A percentile compares a stretch with the other conserved stretches of the same genome.
Evolutionary conservation across 2,888 invertebrate species (phyloP).

Genomic region (Trissolcus japonicus): DNA sequence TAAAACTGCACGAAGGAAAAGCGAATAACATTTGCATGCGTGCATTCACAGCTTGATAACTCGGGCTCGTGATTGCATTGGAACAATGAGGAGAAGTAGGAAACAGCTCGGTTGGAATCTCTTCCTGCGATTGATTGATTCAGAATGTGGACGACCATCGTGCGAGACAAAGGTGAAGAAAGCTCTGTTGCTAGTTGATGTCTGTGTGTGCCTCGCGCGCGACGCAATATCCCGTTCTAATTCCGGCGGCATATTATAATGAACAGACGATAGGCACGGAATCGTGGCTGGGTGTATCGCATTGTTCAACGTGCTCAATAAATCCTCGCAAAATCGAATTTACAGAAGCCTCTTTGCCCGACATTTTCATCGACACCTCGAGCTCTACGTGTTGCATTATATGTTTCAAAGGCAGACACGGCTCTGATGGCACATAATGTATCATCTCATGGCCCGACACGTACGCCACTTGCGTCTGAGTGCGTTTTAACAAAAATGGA

Average conservation of each 20-base stretch:
- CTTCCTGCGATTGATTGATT: constrained; percentile 5
- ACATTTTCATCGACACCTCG: constrained; percentile 48
- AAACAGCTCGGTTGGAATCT: not conserved
- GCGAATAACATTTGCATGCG: too few relatives aligned
- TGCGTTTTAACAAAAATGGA: not conserved
- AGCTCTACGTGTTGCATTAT: constrained; percentile 47
- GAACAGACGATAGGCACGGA: constrained; percentile 27
- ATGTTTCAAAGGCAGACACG: constrained; percentile 42
- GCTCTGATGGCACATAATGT: constrained; percentile 43
- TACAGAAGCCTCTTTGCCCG: constrained; percentile 42
- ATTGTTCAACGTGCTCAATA: constrained; percentile 41
- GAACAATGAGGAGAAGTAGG: not conserved
- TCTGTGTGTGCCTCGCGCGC: not conserved
- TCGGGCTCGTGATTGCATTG: not conserved
- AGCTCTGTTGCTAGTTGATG: not conserved
- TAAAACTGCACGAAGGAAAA: too few relatives aligned
- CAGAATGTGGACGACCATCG: not conserved
- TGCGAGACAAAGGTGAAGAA: not conserved
- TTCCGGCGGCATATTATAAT: constrained; percentile 30
- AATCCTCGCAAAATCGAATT: constrained; percentile 34
- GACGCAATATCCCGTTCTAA: constrained; percentile 20
- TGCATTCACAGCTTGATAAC: not conserved
- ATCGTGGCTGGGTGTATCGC: constrained; percentile 33
- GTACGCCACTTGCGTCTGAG: constrained; percentile 7
- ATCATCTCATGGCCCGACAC: constrained; percentile 34